Conservation (phyloP, 2,888 invertebrate genomes). For the Apotomis betuletana region DNA sequence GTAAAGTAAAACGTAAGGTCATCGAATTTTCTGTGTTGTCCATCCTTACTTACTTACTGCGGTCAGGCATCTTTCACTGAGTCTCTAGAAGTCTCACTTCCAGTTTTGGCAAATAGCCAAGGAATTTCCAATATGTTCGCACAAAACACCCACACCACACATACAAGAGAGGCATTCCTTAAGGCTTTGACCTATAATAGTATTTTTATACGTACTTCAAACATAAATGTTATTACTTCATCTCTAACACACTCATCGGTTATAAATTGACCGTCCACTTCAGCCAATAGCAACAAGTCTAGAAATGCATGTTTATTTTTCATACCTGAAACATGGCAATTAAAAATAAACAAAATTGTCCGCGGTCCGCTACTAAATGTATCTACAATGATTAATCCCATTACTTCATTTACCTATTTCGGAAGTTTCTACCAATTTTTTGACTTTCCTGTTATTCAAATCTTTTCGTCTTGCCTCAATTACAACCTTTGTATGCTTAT, state of each 20-base stretch:
- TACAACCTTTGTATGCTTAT: constrained; percentile 72
- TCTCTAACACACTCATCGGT: constrained; percentile 85
- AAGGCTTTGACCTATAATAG: no score
- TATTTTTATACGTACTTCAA: constrained; percentile 78
- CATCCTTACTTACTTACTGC: no score
- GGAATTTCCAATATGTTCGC: no score
- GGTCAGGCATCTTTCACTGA: no score
- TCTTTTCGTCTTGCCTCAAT: constrained; percentile 70
- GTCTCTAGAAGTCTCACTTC: no score
- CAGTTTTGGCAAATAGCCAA: no score
- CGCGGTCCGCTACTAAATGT: background rate
- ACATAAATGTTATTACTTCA: constrained; percentile 90
- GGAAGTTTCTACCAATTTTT: constrained; percentile 48
- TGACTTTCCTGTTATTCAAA: constrained; percentile 59
- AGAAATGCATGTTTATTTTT: constrained; percentile 83
- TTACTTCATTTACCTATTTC: constrained; percentile 59
- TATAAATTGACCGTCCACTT: constrained; percentile 83
- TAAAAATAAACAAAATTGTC: background rate
- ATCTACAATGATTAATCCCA: background rate
- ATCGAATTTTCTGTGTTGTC: no score
- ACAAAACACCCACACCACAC: no score
- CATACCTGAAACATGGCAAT: constrained; percentile 63
- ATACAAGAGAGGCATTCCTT: no score
- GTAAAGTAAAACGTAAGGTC: no score
- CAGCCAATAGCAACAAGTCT: constrained; percentile 84